phyloP scores from a whole-genome alignment of 2,797 vertebrate species.

The Alectoris magna region DNA sequence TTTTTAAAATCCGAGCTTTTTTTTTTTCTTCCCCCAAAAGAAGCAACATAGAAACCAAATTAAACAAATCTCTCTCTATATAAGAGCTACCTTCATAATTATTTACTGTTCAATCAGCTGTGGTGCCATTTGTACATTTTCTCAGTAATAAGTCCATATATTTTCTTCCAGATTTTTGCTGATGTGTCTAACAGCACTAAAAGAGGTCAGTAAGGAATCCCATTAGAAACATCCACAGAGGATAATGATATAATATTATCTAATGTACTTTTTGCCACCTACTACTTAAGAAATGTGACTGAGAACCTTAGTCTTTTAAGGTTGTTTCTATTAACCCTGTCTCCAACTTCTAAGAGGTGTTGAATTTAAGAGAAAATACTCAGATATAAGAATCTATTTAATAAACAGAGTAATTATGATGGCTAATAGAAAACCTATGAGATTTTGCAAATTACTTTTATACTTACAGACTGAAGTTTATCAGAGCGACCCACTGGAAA shows the following conservation, averaged over 20 bases:
- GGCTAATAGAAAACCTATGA: neutral
- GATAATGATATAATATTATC: neutral
- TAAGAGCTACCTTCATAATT: neutral
- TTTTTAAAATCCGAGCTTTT: neutral
- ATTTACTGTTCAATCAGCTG: neutral
- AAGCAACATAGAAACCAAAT: neutral
- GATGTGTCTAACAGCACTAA: neutral
- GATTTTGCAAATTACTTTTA: neutral
- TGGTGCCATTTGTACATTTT: neutral
- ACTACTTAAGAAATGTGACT: neutral
- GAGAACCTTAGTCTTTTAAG: neutral
- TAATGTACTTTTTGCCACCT: neutral
- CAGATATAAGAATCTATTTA: neutral
- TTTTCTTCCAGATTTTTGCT: neutral
- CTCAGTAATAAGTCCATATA: neutral
- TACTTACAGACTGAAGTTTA: neutral
- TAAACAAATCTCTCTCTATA: neutral
- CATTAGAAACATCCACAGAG: neutral
- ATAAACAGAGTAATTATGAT: neutral
- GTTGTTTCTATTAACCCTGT: neutral
- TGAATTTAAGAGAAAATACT: neutral
- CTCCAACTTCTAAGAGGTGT: neutral
- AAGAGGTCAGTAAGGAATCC: neutral
- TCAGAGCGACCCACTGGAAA: neutral
- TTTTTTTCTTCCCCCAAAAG: neutral